These are phyloP conservation scores for Oscheius sp. DNA, from an alignment of 2,888 invertebrate species.

Conservation along the genomic window DNA sequence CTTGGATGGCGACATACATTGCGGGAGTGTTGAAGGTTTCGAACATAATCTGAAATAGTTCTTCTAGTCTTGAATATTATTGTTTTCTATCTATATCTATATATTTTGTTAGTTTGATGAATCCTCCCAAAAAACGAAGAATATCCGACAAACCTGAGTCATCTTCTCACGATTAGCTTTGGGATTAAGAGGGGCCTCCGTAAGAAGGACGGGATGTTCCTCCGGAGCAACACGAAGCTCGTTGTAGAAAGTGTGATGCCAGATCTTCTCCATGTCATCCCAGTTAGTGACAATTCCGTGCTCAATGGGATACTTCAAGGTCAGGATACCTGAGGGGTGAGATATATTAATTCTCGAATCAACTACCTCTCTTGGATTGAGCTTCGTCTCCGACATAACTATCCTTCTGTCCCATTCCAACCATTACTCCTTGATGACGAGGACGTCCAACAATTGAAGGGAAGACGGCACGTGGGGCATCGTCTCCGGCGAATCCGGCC, in stretches of 20 bases:
- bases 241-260: conserved; percentile 99
- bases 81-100: too few species aligned
- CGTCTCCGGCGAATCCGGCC: conserved; percentile 81
- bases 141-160: conserved; percentile 76
- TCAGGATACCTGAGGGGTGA: conserved; percentile 80
- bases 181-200: conserved; percentile 91
- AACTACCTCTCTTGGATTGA: conserved; percentile 75
- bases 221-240: conserved; percentile 94
- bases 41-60: conserved; percentile 83
- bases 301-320: conserved; percentile 93
- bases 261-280: conserved; percentile 99
- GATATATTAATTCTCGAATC: background rate
- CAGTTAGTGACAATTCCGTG: conserved; percentile 97
- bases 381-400: conserved; percentile 74
- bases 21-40: conserved; percentile 83
- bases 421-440: conserved; percentile 71
- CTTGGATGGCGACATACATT: conserved; percentile 85
- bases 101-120: too few species aligned
- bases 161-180: conserved; percentile 95
- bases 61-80: too few species aligned
- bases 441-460: conserved; percentile 80
- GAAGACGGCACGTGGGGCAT: conserved; percentile 83
- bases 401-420: conserved; percentile 73
- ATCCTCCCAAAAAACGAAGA: too few species aligned
- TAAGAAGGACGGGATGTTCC: conserved; percentile 90